phyloP scores from a whole-genome alignment of 92 coral and sea anemone species.

The Zoanthus sociatus region DNA sequence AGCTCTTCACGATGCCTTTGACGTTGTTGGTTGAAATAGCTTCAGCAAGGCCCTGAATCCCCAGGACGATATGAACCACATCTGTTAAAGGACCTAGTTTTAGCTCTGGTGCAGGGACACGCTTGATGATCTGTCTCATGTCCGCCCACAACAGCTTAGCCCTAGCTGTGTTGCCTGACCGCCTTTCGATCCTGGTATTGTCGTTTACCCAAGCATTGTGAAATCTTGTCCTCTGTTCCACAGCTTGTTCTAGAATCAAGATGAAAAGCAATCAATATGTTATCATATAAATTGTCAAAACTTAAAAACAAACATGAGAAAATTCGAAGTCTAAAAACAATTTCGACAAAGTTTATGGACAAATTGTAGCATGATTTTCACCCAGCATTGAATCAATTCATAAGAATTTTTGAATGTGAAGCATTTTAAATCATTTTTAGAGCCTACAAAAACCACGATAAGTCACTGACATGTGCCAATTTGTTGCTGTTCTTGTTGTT shows the following conservation, averaged over 20 bases:
- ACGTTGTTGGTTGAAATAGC: conserved; percentile 59
- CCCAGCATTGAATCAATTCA: background rate
- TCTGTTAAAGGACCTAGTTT: conserved; percentile 63
- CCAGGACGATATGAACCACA: conserved; percentile 56
- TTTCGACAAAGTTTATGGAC: background rate
- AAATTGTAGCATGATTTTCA: background rate
- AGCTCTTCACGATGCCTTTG: conserved; percentile 66
- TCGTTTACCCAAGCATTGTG: conserved; percentile 44
- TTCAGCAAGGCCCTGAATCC: conserved; percentile 60
- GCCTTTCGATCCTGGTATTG: conserved; percentile 37
- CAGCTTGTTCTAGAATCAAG: conserved; percentile 2
- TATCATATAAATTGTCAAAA: background rate
- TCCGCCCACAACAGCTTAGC: conserved; percentile 33
- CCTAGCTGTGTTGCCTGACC: conserved; percentile 18
- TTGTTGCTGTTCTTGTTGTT: too few relatives aligned
- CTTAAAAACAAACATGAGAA: too few relatives aligned
- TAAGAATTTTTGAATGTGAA: background rate
- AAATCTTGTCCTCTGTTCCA: conserved; percentile 29
- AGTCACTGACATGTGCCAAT: background rate
- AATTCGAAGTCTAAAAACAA: too few relatives aligned
- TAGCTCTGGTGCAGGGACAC: conserved; percentile 18
- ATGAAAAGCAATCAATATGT: background rate
- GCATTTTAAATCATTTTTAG: background rate
- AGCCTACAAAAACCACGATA: background rate
- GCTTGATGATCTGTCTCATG: conserved; percentile 45